Evolutionary conservation across 1,140 invertebrate genomes (phyloP), one percentile per base, ranked within the genome.

Genomic region (Calephelis virginiensis): DNA sequence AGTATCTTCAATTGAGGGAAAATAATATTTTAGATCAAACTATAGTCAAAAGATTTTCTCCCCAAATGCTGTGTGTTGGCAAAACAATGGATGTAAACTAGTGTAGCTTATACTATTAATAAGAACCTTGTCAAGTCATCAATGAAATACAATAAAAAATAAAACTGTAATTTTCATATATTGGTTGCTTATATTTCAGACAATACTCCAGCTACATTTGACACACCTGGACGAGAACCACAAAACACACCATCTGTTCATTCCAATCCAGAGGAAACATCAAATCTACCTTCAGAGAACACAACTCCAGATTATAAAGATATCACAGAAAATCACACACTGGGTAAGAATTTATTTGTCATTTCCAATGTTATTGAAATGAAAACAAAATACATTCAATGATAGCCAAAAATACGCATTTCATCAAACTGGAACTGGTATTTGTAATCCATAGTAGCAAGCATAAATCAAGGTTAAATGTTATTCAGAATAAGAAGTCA

Each of bases 201-300:
- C 66, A 93, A 94, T 40, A 96, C 95, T 83, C 97, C 97, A 14
- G 96, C 96, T 5, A 97, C 97, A 11, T 98, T 98, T 92, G 97
- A 97, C 85, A 98, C 97, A 43, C 97, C 97, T 6, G 84, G 87
- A 45, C 69, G 73, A 7, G 86, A 92, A 60, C 75, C 91, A 43
- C 92, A 92, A 46, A 81, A 73, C 67, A 83, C 88, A 38, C 86
- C 83, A 8, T 73, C 74, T 1, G 66, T 70, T 14, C 49, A 61
- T 53, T 6, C 49, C 6, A 72, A 76, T 1, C 8, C 59, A 6
- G 28, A 56, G 11, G 10, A 37, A 56, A 7, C 3, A 9, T 37
- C 37, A 37, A 56, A 56, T 8, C 74, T 69, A 64, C 37, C 69
- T 8, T 60, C 70, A 37, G 53, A 68, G 60, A 17, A 48, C 0